Evolutionary conservation across 2,113 vertebrate species (phyloP).

Genomic region (Tetrao urogallus): DNA sequence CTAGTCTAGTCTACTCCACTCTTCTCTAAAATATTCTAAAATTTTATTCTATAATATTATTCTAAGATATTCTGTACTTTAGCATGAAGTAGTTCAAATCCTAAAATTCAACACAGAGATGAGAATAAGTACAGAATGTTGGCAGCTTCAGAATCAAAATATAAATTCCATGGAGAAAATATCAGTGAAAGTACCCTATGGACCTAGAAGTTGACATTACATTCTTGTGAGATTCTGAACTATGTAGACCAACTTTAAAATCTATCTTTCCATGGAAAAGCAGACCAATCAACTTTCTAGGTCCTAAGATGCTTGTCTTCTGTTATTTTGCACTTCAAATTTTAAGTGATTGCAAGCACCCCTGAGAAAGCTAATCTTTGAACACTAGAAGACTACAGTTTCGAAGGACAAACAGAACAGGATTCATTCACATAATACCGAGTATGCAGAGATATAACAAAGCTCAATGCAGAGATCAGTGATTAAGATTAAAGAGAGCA

Average conservation of each 20-base stretch:
- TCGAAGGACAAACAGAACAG: neutral
- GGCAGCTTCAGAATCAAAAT: neutral
- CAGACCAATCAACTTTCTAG: neutral
- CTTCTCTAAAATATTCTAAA: neutral
- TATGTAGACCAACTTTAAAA: neutral
- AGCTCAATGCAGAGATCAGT: slow-evolving; percentile 8
- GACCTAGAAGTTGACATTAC: neutral
- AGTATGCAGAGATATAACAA: neutral
- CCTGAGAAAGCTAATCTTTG: neutral
- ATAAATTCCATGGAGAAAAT: neutral
- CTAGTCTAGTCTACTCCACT: neutral
- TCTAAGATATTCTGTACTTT: neutral
- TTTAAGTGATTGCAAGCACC: neutral
- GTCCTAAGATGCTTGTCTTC: neutral
- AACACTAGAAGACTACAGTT: neutral
- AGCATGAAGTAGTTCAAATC: neutral
- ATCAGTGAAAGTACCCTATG: neutral
- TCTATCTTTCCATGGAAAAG: neutral
- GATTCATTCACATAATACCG: neutral
- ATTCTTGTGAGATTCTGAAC: neutral
- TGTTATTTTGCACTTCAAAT: neutral
- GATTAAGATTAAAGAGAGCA: slow-evolving; percentile 17
- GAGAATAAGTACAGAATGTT: neutral
- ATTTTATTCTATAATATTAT: neutral
- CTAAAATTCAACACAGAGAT: neutral